Percentiles rank a stretch among this genome's conserved stretches.
Conservation (phyloP, 2,113 vertebrate genomes). For the Sylvilagus bachmani region DNA sequence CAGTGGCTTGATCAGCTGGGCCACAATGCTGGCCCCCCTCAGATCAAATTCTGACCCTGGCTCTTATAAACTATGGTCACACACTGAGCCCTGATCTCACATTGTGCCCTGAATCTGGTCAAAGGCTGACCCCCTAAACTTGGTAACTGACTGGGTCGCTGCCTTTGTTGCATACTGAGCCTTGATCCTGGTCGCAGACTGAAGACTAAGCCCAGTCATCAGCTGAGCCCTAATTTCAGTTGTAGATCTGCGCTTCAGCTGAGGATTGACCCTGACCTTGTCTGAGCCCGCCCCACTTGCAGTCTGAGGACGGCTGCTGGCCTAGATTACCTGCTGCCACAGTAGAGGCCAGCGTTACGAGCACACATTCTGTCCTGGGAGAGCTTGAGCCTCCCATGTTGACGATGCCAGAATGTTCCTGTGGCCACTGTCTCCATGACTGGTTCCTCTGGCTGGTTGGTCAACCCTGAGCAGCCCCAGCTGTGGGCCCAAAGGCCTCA, state of each 20-base stretch:
- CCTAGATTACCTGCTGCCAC: slow-evolving; percentile 28
- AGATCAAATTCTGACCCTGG: slow-evolving; percentile 15
- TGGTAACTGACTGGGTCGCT: neutral
- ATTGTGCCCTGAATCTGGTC: neutral
- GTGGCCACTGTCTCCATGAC: slow-evolving; percentile 51
- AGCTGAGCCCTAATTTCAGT: neutral
- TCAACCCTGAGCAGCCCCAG: slow-evolving; percentile 50
- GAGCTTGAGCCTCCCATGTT: neutral
- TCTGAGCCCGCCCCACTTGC: neutral
- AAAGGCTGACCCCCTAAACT: neutral
- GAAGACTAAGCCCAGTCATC: neutral
- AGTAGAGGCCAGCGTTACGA: neutral
- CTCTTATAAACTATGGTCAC: slow-evolving; percentile 1
- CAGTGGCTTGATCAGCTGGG: too few relatives aligned
- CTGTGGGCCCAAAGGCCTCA: slow-evolving; percentile 42
- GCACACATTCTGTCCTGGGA: slow-evolving; percentile 46
- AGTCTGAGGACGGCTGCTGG: neutral
- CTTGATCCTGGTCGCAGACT: neutral
- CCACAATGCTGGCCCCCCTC: neutral
- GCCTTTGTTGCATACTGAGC: neutral
- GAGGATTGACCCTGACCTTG: neutral
- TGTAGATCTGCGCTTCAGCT: neutral
- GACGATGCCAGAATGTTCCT: slow-evolving; percentile 50
- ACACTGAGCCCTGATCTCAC: neutral
- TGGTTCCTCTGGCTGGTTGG: slow-evolving; percentile 44